Evolutionary conservation across 2,888 invertebrate genomes (phyloP), one percentile per base, ranked within the genome.

Genomic region (Pollenia labialis): DNA sequence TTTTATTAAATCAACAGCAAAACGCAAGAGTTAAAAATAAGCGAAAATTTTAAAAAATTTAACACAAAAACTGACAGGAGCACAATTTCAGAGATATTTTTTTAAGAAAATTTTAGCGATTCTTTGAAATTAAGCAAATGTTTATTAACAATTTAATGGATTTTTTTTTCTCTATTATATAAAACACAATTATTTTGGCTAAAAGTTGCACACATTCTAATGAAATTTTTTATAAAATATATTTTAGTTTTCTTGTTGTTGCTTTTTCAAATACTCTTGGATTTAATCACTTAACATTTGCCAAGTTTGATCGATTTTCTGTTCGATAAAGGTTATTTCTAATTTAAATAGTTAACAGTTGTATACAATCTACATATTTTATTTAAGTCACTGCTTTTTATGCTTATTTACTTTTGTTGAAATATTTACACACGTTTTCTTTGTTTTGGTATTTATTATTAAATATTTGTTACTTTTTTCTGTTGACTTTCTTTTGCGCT

Each of bases 1-100:
- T 89, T 88, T 85, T 69, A 40, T 75, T 77, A 81, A 89, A 89
- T 87, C 87, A 74, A 58, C 62, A 88, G 84, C 88, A 71, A 74
- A 85, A 84, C 80, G 83, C 66, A 81, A 76, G 16, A 52, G 9
- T 64, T 16, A 40, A 23, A 66, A 84, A 46, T 14, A 62, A 44
- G 23, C 48, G 8, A 60, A 58, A 40, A 11, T 6, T 82, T 62
- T 62, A 48, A 62, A 54, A 72, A 58, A 56, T 46, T 48, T 32
- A n/a, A 6, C 12, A 40, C 32, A 58, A 23, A 23, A 46, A 42
- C 10, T 77, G 54, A 56, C 58, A 58, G 77, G 58, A 18, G 56
- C 56, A 56, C 23, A 56, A 18, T 56, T 56, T 56, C 23, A 18
- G 7, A 56, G 18, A 10, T 56, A 10, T 40, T 12, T 79, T 50